A percentile compares a stretch with the other conserved stretches of the same genome.
These are phyloP conservation scores for Loxodonta africana DNA, from an alignment of 2,113 vertebrate genomes.

Conservation along the genomic window DNA sequence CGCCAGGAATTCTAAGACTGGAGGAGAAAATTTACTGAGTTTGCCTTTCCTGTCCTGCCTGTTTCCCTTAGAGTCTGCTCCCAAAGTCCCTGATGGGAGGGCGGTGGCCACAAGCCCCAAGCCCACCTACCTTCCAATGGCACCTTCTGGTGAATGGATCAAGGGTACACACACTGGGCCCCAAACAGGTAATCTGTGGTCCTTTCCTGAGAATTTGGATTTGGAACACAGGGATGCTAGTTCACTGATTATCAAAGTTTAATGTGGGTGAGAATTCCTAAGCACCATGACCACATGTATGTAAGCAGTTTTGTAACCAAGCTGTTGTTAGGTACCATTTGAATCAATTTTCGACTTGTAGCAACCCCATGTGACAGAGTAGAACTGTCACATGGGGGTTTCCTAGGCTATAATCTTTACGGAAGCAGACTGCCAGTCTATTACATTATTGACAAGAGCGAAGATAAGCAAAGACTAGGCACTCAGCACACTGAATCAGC, in stretches of 20 bases:
- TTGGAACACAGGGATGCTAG: not conserved
- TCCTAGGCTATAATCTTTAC: too few relatives aligned
- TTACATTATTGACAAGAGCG: not conserved
- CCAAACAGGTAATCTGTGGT: not conserved
- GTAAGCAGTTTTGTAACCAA: not conserved
- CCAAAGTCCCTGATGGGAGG: not conserved
- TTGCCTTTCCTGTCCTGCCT: not conserved
- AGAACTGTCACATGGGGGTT: too few relatives aligned
- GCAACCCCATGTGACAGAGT: too few relatives aligned
- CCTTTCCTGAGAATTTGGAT: not conserved
- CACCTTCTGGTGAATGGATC: not conserved
- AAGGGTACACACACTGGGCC: not conserved
- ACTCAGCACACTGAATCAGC: accelerated
- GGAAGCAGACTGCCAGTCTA: too few relatives aligned
- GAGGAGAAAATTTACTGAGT: not conserved
- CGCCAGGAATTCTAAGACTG: not conserved
- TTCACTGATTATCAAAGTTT: not conserved
- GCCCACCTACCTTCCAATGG: not conserved
- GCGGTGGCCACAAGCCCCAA: not conserved
- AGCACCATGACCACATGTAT: not conserved
- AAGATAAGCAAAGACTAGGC: not conserved
- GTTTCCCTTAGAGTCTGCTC: not conserved
- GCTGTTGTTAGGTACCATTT: too few relatives aligned
- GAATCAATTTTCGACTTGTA: too few relatives aligned
- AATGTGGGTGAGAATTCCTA: not conserved